Base-by-base conservation (phyloP, 1,140 invertebrate genomes). In the Venustaconcha ellipsiformis region DNA sequence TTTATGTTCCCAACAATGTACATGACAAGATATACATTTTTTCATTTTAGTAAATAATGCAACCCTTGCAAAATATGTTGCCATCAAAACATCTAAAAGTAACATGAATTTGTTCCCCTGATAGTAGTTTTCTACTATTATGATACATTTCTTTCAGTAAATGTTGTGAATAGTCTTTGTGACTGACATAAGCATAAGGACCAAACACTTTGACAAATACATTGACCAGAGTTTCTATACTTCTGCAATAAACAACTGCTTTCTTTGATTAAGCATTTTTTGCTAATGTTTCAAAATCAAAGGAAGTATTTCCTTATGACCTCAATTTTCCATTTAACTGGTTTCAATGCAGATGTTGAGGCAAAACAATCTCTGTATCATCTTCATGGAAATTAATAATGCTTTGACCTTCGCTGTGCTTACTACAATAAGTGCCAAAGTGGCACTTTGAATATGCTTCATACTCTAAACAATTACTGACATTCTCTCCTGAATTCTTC, bases 141-240 rank as follows among this genome's bases (percentile, higher is more conserved):
- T 72, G 70, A 26, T 4, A 78, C 76, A 78, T 78, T 65, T 78
- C 76, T 17, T 70, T 37, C 1, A 72, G 8, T 57, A 69, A 58
- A 67, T 74, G n/a, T 14, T 18, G 2, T 17, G 59, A 70, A 20
- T 62, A 5, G 57, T 72, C 18, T 17, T 56, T 60, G 5, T 56
- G 14, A 57, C 57, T 26, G 26, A 56, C 63, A 72, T 64, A 73
- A 2, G 66, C 57, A 18, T 68, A 37, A 5, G 37, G 66, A 67
- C 18, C 26, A 37, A 13, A 15, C 6, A 26, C 30, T 62, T 18
- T 20, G 17, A 67, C 60, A 62, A 72, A 67, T 15, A 67, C n/a
- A 20, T 77, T 62, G 18, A 63, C 30, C 30, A 77, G 57, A 13
- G 23, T 68, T 37, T 72, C 58, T 18, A 72, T 48, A 26, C 57